Evolutionary conservation across 2,888 invertebrate species (phyloP).

Genomic region (Trachelus stipa): DNA sequence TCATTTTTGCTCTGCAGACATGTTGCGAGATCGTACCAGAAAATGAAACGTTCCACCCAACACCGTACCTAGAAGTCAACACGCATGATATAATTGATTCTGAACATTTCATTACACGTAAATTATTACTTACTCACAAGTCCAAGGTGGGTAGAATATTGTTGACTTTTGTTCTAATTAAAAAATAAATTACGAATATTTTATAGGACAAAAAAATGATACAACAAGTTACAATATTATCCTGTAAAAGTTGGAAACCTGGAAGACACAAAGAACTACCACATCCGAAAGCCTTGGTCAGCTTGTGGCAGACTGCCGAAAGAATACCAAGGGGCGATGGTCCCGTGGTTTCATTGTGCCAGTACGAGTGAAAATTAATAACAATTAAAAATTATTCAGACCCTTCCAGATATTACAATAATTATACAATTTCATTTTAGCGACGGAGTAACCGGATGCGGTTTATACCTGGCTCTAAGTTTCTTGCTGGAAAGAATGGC

Average conservation of each 20-base stretch:
- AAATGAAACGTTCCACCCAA: slow-evolving; percentile 41
- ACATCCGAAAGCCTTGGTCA: slow-evolving; percentile 50
- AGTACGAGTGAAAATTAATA: slow-evolving; percentile 52
- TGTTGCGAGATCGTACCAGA: slow-evolving; percentile 49
- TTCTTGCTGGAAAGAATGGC: slow-evolving; percentile 68
- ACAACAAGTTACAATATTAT: slow-evolving; percentile 36
- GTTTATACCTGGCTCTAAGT: slow-evolving; percentile 66
- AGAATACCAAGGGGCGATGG: slow-evolving; percentile 52
- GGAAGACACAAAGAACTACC: slow-evolving; percentile 45
- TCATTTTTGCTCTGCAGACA: slow-evolving; percentile 37
- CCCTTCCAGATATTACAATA: too few relatives aligned
- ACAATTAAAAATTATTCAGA: too few relatives aligned
- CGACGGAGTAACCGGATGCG: slow-evolving; percentile 67
- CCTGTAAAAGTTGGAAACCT: slow-evolving; percentile 52
- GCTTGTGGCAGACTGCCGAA: slow-evolving; percentile 60
- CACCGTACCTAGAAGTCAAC: slow-evolving; percentile 44
- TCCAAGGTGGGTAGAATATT: slow-evolving; percentile 34
- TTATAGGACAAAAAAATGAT: slow-evolving; percentile 30
- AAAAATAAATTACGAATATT: background rate
- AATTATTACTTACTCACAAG: slow-evolving; percentile 39
- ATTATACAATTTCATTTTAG: slow-evolving; percentile 50
- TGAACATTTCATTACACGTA: slow-evolving; percentile 36
- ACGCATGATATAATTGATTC: slow-evolving; percentile 28
- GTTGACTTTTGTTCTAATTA: too few relatives aligned
- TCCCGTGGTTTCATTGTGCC: slow-evolving; percentile 62